A percentile compares a stretch with the other conserved stretches of the same genome.
Evolutionary conservation across 1,140 invertebrate species (phyloP).

Genomic region (fruit fly (Drosophila melanogaster)): DNA sequence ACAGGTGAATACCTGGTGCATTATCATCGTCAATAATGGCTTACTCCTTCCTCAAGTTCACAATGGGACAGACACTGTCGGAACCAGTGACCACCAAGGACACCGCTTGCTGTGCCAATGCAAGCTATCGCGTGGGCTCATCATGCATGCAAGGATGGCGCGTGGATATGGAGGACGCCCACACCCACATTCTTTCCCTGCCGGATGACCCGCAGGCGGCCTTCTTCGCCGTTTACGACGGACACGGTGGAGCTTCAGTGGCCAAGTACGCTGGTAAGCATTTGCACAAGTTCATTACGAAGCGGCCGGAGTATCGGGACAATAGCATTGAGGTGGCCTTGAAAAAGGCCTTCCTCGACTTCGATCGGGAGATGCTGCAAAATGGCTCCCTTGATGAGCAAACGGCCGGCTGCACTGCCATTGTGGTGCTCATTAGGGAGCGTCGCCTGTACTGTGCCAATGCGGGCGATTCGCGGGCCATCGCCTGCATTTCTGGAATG

Average conservation of each 20-base stretch:
- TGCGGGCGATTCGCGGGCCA: constrained; percentile 97
- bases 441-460: constrained; percentile 96
- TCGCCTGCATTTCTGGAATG: constrained; percentile 90
- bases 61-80: constrained; percentile 97
- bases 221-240: constrained; percentile 98
- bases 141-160: constrained; percentile 99
- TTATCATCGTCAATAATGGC: not conserved
- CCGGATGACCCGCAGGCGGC: constrained; percentile 95
- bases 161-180: constrained; percentile 99
- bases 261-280: constrained; percentile 97
- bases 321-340: constrained; percentile 84
- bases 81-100: constrained; percentile 97
- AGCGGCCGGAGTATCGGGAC: constrained; percentile 88
- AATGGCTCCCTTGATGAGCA: constrained; percentile 94
- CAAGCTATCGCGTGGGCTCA: constrained; percentile 90
- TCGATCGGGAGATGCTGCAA: constrained; percentile 96
- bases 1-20: constrained; percentile 24
- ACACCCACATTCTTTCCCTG: constrained; percentile 96
- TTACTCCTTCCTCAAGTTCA: constrained; percentile 22
- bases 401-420: constrained; percentile 97
- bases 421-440: constrained; percentile 93
- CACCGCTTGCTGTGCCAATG: constrained; percentile 91
- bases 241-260: constrained; percentile 90
- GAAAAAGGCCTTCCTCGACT: constrained; percentile 93
- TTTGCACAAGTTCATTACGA: constrained; percentile 94